Conservation (phyloP, 30 jellyfish, hydroid and myxozoan genomes). For the Mastigias papua region DNA sequence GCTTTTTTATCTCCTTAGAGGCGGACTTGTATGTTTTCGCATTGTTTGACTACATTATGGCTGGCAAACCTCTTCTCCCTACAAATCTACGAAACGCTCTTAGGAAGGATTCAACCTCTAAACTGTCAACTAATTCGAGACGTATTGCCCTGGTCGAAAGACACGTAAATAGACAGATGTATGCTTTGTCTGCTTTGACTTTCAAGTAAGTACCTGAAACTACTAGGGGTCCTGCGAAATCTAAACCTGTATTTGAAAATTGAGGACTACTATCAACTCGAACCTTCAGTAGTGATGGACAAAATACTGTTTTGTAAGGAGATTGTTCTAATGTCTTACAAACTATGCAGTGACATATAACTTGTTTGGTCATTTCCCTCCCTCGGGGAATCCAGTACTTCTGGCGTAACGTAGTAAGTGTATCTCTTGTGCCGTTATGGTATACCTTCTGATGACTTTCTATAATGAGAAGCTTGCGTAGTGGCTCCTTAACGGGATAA, state of each 20-base stretch:
- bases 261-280: slow-evolving; percentile 7
- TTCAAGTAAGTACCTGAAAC: no score
- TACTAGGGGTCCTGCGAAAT: no score
- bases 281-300: neutral
- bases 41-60: no score
- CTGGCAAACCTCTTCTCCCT: no score
- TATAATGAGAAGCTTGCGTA: neutral
- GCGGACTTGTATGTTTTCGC: no score
- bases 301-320: neutral
- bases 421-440: neutral
- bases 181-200: no score
- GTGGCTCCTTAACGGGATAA: neutral
- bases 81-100: no score
- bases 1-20: no score
- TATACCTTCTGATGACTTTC: neutral
- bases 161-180: no score
- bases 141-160: no score
- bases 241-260: slow-evolving; percentile 16
- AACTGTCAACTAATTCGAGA: no score
- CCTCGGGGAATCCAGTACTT: neutral
- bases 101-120: no score
- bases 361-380: neutral
- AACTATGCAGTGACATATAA: neutral
- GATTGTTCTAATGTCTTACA: neutral
- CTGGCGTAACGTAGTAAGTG: neutral